Evolutionary conservation across 2,797 vertebrate genomes (phyloP).

Genomic region (Danio albolineatus): DNA sequence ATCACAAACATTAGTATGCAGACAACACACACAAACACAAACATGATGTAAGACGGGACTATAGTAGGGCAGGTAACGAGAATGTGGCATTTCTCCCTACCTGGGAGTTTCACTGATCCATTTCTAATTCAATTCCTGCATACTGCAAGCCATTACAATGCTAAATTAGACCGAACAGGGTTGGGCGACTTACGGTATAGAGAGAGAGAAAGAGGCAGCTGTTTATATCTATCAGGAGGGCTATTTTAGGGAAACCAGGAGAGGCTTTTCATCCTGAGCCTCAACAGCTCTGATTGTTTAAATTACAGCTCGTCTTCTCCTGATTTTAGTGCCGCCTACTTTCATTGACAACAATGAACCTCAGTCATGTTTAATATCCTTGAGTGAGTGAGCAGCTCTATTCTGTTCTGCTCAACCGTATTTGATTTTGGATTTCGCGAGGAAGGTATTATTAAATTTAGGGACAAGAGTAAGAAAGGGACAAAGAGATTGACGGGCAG

Average conservation of each 20-base stretch:
- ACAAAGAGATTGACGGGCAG: conserved; percentile 33
- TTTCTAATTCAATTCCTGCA: conserved; percentile 74
- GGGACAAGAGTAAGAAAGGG: not conserved
- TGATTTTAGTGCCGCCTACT: conserved; percentile 7
- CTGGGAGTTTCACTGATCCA: conserved; percentile 65
- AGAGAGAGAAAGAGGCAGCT: conserved; percentile 47
- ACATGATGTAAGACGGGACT: conserved; percentile 25
- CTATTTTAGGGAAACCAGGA: conserved; percentile 47
- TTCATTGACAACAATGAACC: conserved; percentile 45
- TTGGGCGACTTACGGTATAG: not conserved
- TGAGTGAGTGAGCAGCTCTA: conserved; percentile 23
- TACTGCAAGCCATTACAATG: conserved; percentile 44
- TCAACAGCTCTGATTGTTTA: conserved; percentile 42
- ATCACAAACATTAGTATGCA: conserved; percentile 40
- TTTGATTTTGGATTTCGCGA: conserved; percentile 11
- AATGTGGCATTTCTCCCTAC: conserved; percentile 69
- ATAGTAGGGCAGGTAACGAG: conserved; percentile 53
- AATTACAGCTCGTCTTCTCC: conserved; percentile 39
- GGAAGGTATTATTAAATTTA: conserved; percentile 37
- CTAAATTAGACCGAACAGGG: conserved; percentile 32
- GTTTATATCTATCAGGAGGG: conserved; percentile 53
- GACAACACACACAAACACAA: conserved; percentile 43
- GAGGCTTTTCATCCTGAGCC: conserved; percentile 26
- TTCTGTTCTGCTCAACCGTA: conserved; percentile 8
- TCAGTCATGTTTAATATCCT: conserved; percentile 46